phyloP scores from a whole-genome alignment of 2,888 invertebrate genomes.

The Thereva nobilitata region DNA sequence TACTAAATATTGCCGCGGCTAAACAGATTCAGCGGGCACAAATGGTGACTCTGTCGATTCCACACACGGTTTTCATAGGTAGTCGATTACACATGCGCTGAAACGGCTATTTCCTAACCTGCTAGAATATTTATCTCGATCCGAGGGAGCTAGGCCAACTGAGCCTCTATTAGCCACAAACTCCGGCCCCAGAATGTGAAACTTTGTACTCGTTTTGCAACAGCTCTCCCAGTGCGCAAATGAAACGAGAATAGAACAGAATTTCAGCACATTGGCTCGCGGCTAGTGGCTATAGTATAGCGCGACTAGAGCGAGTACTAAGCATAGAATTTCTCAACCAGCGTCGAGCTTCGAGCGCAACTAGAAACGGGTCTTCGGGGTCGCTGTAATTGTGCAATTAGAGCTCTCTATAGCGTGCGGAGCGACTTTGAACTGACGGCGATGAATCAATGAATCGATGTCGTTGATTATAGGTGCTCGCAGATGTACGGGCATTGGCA shows the following conservation, averaged over 20 bases:
- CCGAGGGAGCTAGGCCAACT: slow-evolving; percentile 24
- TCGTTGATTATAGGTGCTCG: slow-evolving; percentile 21
- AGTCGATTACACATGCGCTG: slow-evolving; percentile 5
- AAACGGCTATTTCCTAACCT: slow-evolving; percentile 27
- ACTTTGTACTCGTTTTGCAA: slow-evolving; percentile 25
- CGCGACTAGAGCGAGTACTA: too few species aligned
- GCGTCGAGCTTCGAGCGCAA: background rate
- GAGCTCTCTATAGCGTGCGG: slow-evolving; percentile 28
- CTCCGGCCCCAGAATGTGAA: slow-evolving; percentile 17
- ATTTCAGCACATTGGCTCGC: slow-evolving; percentile 24
- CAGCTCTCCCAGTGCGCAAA: slow-evolving; percentile 21
- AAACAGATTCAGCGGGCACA: background rate
- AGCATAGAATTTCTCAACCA: slow-evolving; percentile 28
- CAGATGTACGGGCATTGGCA: slow-evolving; percentile 4
- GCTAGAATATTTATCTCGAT: slow-evolving; percentile 24
- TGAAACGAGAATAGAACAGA: slow-evolving; percentile 37
- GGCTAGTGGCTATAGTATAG: too few species aligned
- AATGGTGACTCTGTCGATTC: background rate
- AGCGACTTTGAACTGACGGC: slow-evolving; percentile 17
- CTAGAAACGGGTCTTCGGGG: slow-evolving; percentile 3
- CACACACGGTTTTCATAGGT: slow-evolving; percentile 19
- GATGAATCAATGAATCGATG: slow-evolving; percentile 24
- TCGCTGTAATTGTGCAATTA: slow-evolving; percentile 30
- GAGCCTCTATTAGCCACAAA: slow-evolving; percentile 19
- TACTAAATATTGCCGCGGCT: slow-evolving; percentile 7